phyloP scores from a whole-genome alignment of 2,113 vertebrate genomes.

The Pachypanchax playfairii region DNA sequence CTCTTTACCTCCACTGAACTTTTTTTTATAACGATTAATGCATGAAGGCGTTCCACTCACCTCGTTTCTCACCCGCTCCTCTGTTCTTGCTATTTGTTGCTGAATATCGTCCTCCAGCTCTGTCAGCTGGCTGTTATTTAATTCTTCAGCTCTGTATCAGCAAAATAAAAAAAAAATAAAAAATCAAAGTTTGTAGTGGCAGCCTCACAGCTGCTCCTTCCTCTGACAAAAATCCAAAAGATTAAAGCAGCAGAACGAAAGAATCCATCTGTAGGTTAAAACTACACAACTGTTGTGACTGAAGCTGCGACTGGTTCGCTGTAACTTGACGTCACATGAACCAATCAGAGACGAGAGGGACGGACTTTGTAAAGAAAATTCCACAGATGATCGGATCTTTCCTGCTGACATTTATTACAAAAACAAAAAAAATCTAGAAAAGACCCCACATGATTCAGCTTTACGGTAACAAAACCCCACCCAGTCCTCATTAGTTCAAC shows the following conservation, averaged over 20 bases:
- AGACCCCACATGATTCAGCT: no score
- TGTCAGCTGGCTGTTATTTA: constrained; percentile 69
- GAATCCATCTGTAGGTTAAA: neutral
- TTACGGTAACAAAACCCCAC: no score
- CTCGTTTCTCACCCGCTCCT: constrained; percentile 73
- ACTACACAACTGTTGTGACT: constrained; percentile 6
- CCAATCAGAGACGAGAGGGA: constrained; percentile 40
- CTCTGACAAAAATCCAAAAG: neutral
- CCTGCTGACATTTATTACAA: neutral
- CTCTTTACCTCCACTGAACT: neutral
- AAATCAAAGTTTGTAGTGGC: neutral
- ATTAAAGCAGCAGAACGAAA: neutral
- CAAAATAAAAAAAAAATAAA: no score
- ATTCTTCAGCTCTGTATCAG: constrained; percentile 74
- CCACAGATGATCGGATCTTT: constrained; percentile 9
- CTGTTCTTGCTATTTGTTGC: constrained; percentile 68
- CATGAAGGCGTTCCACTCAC: constrained; percentile 65
- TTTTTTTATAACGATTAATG: neutral
- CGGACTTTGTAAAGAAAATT: constrained; percentile 16
- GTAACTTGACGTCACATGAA: constrained; percentile 15
- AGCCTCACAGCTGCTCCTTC: neutral
- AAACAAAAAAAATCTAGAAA: neutral
- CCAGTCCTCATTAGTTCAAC: neutral
- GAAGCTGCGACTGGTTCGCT: constrained; percentile 17
- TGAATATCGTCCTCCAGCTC: constrained; percentile 82